These are phyloP conservation scores for Brienomyrus longianalis DNA, from an alignment of 2,113 vertebrate species.

Conservation along the genomic window DNA sequence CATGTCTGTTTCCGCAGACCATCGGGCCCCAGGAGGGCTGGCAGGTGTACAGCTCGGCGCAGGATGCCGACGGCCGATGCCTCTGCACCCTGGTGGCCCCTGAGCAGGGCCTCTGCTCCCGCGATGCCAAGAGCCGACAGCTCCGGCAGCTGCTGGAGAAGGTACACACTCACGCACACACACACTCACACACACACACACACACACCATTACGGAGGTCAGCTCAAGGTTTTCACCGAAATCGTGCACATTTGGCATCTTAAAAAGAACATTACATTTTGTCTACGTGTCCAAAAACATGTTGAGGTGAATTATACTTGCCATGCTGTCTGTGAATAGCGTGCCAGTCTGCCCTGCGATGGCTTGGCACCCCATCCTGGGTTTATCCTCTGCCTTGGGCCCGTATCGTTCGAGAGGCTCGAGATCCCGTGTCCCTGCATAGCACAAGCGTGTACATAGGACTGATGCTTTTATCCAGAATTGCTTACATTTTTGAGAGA, in stretches of 20 bases:
- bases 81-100: constrained; percentile 93
- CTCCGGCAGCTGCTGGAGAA: constrained; percentile 83
- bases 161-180: constrained; percentile 49
- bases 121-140: constrained; percentile 84
- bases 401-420: neutral
- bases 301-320: neutral
- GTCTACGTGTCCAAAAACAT: neutral
- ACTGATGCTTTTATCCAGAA: neutral
- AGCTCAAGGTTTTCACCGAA: neutral
- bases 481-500: neutral
- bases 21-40: constrained; percentile 84
- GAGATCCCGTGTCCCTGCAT: neutral
- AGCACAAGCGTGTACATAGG: neutral
- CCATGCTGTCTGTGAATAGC: neutral
- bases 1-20: constrained; percentile 7
- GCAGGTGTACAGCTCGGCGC: constrained; percentile 93
- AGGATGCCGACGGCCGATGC: constrained; percentile 86
- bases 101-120: constrained; percentile 80
- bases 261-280: neutral
- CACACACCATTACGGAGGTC: neutral
- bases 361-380: neutral
- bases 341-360: neutral
- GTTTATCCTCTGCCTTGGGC: neutral
- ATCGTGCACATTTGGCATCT: neutral
- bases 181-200: neutral